These are phyloP conservation scores for Aphodius sticticus DNA, from an alignment of 2,888 invertebrate genomes.

Conservation along the genomic window DNA sequence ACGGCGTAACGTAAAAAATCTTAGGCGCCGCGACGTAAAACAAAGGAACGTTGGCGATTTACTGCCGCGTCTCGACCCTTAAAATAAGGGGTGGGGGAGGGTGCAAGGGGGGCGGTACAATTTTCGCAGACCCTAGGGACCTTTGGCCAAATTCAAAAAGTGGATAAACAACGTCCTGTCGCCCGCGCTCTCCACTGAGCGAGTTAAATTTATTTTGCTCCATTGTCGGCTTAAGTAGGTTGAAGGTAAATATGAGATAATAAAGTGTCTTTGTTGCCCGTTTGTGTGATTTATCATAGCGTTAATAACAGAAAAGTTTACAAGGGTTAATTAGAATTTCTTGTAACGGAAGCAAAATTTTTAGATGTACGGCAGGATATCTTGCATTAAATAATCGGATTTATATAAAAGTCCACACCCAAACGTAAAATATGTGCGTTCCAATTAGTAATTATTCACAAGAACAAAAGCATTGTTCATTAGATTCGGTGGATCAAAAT, in stretches of 20 bases:
- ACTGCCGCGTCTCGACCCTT: not conserved
- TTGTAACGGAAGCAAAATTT: not conserved
- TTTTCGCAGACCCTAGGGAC: not conserved
- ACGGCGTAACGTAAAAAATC: not conserved
- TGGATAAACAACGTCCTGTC: not conserved
- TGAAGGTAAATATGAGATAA: not conserved
- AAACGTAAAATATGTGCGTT: not conserved
- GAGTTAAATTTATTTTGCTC: not conserved
- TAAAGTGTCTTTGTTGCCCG: not conserved
- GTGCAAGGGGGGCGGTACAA: not conserved
- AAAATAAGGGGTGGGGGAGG: not conserved
- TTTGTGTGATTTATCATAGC: not conserved
- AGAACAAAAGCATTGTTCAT: not conserved
- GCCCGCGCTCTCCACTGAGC: not conserved
- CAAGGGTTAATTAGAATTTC: not conserved
- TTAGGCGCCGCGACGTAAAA: not conserved
- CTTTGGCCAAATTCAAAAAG: not conserved
- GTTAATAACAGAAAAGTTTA: not conserved
- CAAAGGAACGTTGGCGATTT: not conserved
- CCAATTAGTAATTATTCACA: not conserved
- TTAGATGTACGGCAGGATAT: not conserved
- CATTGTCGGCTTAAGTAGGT: not conserved
- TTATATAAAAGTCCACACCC: too few species aligned
- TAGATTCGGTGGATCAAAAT: not conserved
- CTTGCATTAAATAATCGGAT: not conserved